A percentile compares a stretch with the other conserved stretches of the same genome.
These are phyloP conservation scores for Orussus abietinus DNA, from an alignment of 1,140 invertebrate species.

Conservation along the genomic window DNA sequence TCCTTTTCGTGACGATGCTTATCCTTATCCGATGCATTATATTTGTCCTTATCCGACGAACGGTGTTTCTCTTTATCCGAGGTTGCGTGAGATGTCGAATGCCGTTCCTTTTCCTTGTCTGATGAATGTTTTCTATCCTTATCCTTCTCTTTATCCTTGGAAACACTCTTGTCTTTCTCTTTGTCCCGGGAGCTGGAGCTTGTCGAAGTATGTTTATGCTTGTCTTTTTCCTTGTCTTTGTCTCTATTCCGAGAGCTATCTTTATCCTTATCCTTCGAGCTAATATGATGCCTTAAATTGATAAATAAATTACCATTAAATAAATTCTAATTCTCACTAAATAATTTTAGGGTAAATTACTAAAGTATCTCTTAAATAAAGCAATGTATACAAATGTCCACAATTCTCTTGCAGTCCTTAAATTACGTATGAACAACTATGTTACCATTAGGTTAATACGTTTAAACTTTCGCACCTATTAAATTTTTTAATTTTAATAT, in stretches of 20 bases:
- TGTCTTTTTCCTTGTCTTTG: conserved; percentile 40
- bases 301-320: conserved; percentile 13
- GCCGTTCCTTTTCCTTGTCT: conserved; percentile 47
- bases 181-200: conserved; percentile 53
- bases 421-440: no score
- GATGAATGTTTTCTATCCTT: conserved; percentile 52
- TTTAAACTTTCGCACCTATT: no score
- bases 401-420: no score
- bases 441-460: no score
- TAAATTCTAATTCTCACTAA: neutral
- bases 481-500: conserved; percentile 6
- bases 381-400: no score
- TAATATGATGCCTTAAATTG: conserved; percentile 36
- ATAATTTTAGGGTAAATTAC: no score
- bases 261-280: conserved; percentile 34
- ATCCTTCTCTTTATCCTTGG: conserved; percentile 51
- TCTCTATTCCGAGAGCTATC: conserved; percentile 32
- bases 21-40: conserved; percentile 47
- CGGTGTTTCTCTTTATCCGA: conserved; percentile 52
- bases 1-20: conserved; percentile 59
- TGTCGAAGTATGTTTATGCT: conserved; percentile 45
- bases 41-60: conserved; percentile 42
- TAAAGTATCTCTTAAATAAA: no score
- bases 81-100: conserved; percentile 36
- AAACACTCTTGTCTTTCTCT: conserved; percentile 51